Conservation (phyloP, 2,888 invertebrate genomes). For the Lasiommata megera region DNA sequence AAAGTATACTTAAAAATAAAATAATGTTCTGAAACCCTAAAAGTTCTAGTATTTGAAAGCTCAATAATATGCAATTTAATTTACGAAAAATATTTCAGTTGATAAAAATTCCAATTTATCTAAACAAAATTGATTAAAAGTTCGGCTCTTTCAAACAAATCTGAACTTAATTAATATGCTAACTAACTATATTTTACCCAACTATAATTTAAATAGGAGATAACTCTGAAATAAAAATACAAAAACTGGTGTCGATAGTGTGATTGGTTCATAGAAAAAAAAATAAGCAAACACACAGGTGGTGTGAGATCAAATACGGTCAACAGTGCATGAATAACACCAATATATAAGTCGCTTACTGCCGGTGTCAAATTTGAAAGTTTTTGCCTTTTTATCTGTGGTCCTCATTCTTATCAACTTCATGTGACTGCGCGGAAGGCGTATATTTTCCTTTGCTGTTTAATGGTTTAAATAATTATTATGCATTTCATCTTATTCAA, state of each 20-base stretch:
- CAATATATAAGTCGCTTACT: slow-evolving; percentile 61
- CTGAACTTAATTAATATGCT: too few relatives aligned
- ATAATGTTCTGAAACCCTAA: too few relatives aligned
- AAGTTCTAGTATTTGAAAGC: too few relatives aligned
- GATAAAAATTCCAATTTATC: too few relatives aligned
- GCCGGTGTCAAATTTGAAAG: slow-evolving; percentile 84
- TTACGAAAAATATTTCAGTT: too few relatives aligned
- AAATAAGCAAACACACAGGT: slow-evolving; percentile 51
- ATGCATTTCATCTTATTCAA: slow-evolving; percentile 38
- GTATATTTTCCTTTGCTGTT: slow-evolving; percentile 70
- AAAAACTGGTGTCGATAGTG: slow-evolving; percentile 1
- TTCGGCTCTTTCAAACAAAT: too few relatives aligned
- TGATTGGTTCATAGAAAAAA: slow-evolving; percentile 34
- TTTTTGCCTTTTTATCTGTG: slow-evolving; percentile 78
- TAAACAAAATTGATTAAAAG: too few relatives aligned
- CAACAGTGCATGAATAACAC: slow-evolving; percentile 29
- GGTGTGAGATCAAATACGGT: slow-evolving; percentile 53
- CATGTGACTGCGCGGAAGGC: slow-evolving; percentile 82
- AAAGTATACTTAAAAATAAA: too few relatives aligned
- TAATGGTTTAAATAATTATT: slow-evolving; percentile 48
- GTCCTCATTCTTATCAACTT: slow-evolving; percentile 84
- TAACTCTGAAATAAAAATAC: not conserved
- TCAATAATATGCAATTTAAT: too few relatives aligned
- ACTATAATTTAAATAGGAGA: too few relatives aligned
- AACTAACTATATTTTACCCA: too few relatives aligned